phyloP scores from a whole-genome alignment of 1,140 invertebrate species.

The Chlorops oryzae region DNA sequence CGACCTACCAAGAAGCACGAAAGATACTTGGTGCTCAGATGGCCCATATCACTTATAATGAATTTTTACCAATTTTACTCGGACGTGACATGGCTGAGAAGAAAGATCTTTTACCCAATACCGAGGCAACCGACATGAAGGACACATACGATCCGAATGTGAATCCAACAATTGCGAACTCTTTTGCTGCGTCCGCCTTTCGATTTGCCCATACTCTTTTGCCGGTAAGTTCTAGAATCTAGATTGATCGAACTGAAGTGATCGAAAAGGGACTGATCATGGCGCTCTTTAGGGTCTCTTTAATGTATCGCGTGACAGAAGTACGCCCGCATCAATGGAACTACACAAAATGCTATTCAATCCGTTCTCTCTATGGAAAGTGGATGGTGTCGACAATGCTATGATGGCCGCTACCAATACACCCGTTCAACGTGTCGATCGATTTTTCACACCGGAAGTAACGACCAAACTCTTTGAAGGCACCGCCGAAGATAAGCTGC shows the following conservation, averaged over 20 bases:
- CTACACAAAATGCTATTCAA: constrained; percentile 78
- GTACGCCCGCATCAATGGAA: constrained; percentile 61
- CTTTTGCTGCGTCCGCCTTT: constrained; percentile 85
- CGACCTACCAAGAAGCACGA: constrained; percentile 70
- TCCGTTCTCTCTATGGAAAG: constrained; percentile 67
- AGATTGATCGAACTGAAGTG: too few species aligned
- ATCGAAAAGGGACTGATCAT: neutral
- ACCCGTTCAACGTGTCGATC: constrained; percentile 60
- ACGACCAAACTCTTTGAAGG: constrained; percentile 60
- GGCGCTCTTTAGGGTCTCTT: constrained; percentile 52
- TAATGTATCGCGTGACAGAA: constrained; percentile 56
- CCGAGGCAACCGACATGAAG: constrained; percentile 25
- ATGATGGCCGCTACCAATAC: constrained; percentile 61
- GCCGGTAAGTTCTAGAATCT: constrained; percentile 49
- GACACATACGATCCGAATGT: constrained; percentile 63
- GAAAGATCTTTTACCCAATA: constrained; percentile 56
- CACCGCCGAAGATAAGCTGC: constrained; percentile 24
- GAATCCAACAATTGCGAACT: constrained; percentile 80
- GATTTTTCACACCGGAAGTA: constrained; percentile 64
- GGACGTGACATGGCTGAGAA: constrained; percentile 58
- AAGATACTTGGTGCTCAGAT: constrained; percentile 75
- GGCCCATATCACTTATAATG: constrained; percentile 84
- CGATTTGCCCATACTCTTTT: constrained; percentile 86
- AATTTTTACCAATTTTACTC: constrained; percentile 76
- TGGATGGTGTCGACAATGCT: constrained; percentile 55